These are phyloP conservation scores for Caradrina kadenii DNA, from an alignment of 2,888 invertebrate species.

Conservation along the genomic window DNA sequence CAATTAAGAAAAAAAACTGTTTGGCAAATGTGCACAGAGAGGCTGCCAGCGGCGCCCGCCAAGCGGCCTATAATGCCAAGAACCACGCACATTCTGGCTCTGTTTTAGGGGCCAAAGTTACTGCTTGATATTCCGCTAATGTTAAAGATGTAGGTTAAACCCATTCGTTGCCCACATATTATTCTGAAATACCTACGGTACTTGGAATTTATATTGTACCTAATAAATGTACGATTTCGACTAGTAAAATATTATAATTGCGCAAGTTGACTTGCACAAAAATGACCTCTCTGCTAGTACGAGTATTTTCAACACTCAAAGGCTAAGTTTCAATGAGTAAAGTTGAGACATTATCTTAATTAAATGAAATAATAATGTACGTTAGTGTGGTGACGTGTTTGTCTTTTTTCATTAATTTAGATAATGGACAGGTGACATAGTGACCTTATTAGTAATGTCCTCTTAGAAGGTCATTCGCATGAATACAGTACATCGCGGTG, in stretches of 20 bases:
- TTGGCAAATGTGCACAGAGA: constrained; percentile 61
- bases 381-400: background rate
- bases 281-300: no score
- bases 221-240: no score
- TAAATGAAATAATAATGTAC: background rate
- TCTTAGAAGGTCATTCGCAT: background rate
- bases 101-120: constrained; percentile 33
- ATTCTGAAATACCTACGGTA: background rate
- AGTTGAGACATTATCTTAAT: background rate
- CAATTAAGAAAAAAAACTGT: constrained; percentile 66
- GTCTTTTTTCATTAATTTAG: constrained; percentile 27
- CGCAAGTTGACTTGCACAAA: no score
- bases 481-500: background rate
- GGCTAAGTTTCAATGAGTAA: background rate
- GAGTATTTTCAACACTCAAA: no score
- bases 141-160: constrained; percentile 19
- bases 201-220: no score
- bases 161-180: background rate
- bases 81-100: constrained; percentile 32
- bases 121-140: constrained; percentile 47
- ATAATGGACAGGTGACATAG: constrained; percentile 13
- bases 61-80: constrained; percentile 56
- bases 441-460: constrained; percentile 2
- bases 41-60: constrained; percentile 60
- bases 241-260: no score